Evolutionary conservation across 23 tunicate genomes (phyloP), one percentile per base, ranked within the genome.

Genomic region (Aplidium turbinatum): DNA sequence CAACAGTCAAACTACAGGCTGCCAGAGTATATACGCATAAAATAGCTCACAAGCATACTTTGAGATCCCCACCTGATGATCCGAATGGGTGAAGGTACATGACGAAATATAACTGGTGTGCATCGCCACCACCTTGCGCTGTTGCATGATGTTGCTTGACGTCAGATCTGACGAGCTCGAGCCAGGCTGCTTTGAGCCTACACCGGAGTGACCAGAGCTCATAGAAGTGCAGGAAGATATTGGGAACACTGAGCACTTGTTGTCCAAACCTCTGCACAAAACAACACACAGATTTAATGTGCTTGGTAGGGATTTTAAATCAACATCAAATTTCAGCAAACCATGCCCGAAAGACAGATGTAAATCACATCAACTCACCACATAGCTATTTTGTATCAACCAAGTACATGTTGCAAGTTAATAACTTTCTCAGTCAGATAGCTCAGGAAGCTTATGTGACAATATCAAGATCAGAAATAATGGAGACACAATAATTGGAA

Each of bases 31-130:
- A 9, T 9, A 42, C 16, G 16, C 50, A 42, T 11, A 42, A 42
- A 42, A 42, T 42, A 42, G 16, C 16, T 42, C 16, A 42, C 50
- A n/a, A n/a, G n/a, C 50, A 42, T 16, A 42, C 50, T 9, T 42
- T 16, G 24, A 54, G 21, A 54, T 5, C 61, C 19, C 5, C 23
- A 38, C 72, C 87, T 91, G 97, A 67, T 91, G 79, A 68, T 91
- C 97, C 4, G 97, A 91, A 31, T 91, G 80, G 7, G 97, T 84
- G 42, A 91, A 91, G 0, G 86, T 66, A 38, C 97, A 91, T 19
- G 90, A 64, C n/a, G 97, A 91, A 18, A 91, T 68, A 47, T 91
- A 91, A 28, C 97, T 79, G 1, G 97, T 91, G 68, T 91, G 97
- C 97, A 91, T 91, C 16, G 97, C 97, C 22, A 91, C 97, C 31